Conservation (phyloP, 1,140 invertebrate species). For the Idris sp. region DNA sequence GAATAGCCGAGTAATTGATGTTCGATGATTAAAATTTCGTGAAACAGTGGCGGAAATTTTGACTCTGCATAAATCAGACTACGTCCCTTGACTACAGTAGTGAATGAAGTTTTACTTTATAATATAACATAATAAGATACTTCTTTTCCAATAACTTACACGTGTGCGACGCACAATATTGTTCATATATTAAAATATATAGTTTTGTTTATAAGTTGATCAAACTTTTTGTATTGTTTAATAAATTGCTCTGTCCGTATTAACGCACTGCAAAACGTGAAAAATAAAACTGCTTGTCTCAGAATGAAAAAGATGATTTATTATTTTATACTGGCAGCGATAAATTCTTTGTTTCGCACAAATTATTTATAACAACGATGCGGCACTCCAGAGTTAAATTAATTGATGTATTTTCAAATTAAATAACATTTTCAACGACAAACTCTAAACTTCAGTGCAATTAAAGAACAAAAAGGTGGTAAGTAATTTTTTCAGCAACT, state of each 20-base stretch:
- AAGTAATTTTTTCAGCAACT: too few species aligned
- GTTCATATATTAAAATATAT: too few species aligned
- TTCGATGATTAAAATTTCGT: conserved; percentile 14
- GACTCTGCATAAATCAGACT: conserved; percentile 43
- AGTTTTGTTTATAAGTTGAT: too few species aligned
- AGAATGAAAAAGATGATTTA: conserved; percentile 29
- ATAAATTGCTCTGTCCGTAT: too few species aligned
- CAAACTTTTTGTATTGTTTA: too few species aligned
- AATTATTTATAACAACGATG: conserved; percentile 22
- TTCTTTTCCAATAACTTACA: conserved; percentile 41
- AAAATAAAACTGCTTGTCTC: conserved; percentile 42
- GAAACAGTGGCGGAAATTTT: conserved; percentile 37
- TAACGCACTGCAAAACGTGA: too few species aligned
- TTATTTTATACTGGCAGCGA: conserved; percentile 14
- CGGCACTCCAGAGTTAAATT: too few species aligned
- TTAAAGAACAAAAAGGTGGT: too few species aligned
- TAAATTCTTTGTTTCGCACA: conserved; percentile 29
- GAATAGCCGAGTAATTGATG: conserved; percentile 6
- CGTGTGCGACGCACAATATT: conserved; percentile 18
- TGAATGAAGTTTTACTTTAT: conserved; percentile 38
- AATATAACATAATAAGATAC: conserved; percentile 49
- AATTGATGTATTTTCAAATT: conserved; percentile 22
- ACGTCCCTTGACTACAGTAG: conserved; percentile 13
- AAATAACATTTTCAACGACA: conserved; percentile 13
- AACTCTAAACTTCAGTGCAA: too few species aligned